phyloP scores from a whole-genome alignment of 2,113 vertebrate genomes.

The Glareola pratincola region DNA sequence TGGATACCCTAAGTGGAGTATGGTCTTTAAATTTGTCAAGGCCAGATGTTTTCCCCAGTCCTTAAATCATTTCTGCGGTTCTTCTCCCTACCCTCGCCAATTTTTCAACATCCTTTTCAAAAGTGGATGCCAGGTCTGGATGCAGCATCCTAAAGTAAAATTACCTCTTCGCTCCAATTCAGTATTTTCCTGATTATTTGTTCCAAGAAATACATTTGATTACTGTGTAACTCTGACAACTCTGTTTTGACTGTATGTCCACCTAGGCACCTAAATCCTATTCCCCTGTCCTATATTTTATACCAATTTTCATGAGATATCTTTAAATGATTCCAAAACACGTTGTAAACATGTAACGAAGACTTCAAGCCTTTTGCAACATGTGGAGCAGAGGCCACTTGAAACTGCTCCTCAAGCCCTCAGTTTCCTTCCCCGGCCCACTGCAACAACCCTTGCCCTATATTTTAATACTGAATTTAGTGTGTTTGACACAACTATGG shows the following conservation, averaged over 20 bases:
- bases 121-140: not conserved
- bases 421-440: not conserved
- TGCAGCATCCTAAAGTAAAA: not conserved
- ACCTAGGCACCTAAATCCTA: not conserved
- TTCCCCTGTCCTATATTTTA: not conserved
- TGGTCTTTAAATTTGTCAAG: not conserved
- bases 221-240: not conserved
- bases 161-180: not conserved
- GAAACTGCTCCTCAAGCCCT: not conserved
- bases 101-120: conserved; percentile 8
- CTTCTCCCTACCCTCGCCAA: not conserved
- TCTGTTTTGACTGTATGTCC: not conserved
- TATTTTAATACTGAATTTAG: conserved; percentile 13
- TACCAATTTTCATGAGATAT: not conserved
- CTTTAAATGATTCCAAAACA: not conserved
- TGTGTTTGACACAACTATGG: conserved; percentile 7
- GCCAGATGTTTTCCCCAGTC: not conserved
- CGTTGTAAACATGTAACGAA: accelerated
- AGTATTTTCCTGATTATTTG: not conserved
- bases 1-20: not conserved
- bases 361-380: conserved; percentile 12
- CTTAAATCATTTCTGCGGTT: not conserved
- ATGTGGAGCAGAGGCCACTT: not conserved
- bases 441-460: conserved; percentile 7
- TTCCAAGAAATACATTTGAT: not conserved